These are phyloP conservation scores for Rhagonycha fulva DNA, from an alignment of 2,888 invertebrate genomes.

Conservation along the genomic window DNA sequence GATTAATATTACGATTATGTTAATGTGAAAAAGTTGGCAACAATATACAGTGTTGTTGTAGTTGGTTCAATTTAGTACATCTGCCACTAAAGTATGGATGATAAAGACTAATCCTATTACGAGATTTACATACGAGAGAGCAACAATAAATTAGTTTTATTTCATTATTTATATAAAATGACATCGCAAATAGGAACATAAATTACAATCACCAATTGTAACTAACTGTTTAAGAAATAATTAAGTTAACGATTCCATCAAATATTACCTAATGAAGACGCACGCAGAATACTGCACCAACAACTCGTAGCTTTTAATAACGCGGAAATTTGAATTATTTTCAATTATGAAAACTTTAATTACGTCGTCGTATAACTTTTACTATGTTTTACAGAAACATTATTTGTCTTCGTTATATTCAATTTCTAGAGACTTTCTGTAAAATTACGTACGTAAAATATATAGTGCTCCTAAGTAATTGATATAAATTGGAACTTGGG, in stretches of 20 bases:
- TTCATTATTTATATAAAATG: conserved; percentile 50
- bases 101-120: conserved; percentile 52
- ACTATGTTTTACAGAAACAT: conserved; percentile 12
- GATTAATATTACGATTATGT: neutral
- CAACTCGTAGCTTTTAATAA: neutral
- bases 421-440: conserved; percentile 19
- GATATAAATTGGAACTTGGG: conserved; percentile 35
- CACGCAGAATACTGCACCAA: neutral
- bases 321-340: neutral
- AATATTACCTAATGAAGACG: neutral
- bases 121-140: conserved; percentile 51
- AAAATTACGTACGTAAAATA: conserved; percentile 28
- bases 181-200: conserved; percentile 48
- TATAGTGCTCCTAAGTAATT: conserved; percentile 33
- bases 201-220: conserved; percentile 51
- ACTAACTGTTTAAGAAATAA: neutral
- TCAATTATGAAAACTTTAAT: conserved; percentile 6
- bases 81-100: conserved; percentile 40
- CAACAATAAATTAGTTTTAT: conserved; percentile 53
- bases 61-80: conserved; percentile 32
- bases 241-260: neutral
- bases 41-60: conserved; percentile 5
- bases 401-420: conserved; percentile 31
- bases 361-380: neutral
- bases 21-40: conserved; percentile 3